Conservation (phyloP, 1,140 invertebrate genomes). For the Amyelois transitella region DNA sequence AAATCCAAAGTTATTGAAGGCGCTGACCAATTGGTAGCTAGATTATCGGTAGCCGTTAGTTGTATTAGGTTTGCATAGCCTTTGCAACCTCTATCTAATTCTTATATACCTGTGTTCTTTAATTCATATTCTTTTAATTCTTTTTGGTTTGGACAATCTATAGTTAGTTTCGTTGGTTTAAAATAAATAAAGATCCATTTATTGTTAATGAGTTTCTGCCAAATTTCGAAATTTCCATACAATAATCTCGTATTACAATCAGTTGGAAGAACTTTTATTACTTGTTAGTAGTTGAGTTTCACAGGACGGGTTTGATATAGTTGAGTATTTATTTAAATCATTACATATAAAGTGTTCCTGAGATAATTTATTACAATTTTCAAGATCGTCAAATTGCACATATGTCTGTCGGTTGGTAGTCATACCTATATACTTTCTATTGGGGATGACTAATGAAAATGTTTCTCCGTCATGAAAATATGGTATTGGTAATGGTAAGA, state of each 20-base stretch:
- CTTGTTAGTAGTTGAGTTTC: constrained; percentile 8
- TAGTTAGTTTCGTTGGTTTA: constrained; percentile 16
- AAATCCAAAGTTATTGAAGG: constrained; percentile 6
- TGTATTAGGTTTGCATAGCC: constrained; percentile 8
- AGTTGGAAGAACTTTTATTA: neutral
- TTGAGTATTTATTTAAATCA: neutral
- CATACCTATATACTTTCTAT: neutral
- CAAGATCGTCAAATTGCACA: neutral
- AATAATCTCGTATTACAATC: constrained; percentile 14
- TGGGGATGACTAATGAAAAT: neutral
- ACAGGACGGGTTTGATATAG: neutral
- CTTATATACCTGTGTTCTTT: neutral
- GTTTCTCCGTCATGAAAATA: neutral
- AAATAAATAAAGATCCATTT: constrained; percentile 26
- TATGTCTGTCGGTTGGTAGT: neutral
- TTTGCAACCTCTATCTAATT: constrained; percentile 5
- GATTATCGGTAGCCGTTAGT: constrained; percentile 4
- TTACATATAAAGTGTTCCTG: neutral
- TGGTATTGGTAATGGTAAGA: neutral
- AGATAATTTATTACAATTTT: neutral
- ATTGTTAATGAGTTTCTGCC: constrained; percentile 20
- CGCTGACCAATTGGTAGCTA: neutral
- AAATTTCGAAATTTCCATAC: constrained; percentile 23
- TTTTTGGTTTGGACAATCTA: constrained; percentile 11
- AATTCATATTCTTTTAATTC: neutral